Base-by-base conservation (phyloP, 2,113 vertebrate genomes). In the Leptodactylus fuscus region DNA sequence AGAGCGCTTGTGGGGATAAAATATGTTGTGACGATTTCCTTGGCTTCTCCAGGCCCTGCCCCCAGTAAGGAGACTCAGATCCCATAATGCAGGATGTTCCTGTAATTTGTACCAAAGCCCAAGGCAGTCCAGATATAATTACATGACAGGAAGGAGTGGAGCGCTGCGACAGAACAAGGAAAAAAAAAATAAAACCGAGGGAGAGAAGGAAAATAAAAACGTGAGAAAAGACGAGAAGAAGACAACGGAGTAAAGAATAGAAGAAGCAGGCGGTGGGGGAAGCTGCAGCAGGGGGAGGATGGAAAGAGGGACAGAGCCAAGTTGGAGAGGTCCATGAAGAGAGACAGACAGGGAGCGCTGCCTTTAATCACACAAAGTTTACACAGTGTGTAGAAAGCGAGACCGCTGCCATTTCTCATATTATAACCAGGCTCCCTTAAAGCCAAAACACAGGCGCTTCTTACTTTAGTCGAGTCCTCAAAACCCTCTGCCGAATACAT, bases 361-460 rank as follows among this genome's bases (percentile, higher is more conserved):
- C 71, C 82, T 84, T 84, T 84, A 77, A 84, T 84, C 82, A 85
- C 53, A 75, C 70, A 78, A 77, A 78, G 82, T 85, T 85, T 85
- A 85, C 74, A 85, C 44, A 77, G 74, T 67, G 44, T 69, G 73
- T 85, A 85, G 44, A 85, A 85, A 85, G 74, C 60, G 44, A 85
- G 58, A 85, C 55, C 73, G 12, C 74, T 85, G 82, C 82, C 82
- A 84, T 84, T 58, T 84, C 41, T 84, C 41, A 77, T 85, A 85
- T 67, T 67, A 51, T 77, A 77, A 77, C 46, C 73, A 85, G 58
- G 58, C 73, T 34, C 29, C 69, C 58, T 85, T 36, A 38, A 58
- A 85, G 44, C 55, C 71, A 84, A 84, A 77, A 76, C 73, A 84
- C 24, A 58, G 46, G 22, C n/a, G 65, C 49, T 49, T 62, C 27